Evolutionary conservation across 2,888 invertebrate genomes (phyloP).

Genomic region (Tinea semifulvella): DNA sequence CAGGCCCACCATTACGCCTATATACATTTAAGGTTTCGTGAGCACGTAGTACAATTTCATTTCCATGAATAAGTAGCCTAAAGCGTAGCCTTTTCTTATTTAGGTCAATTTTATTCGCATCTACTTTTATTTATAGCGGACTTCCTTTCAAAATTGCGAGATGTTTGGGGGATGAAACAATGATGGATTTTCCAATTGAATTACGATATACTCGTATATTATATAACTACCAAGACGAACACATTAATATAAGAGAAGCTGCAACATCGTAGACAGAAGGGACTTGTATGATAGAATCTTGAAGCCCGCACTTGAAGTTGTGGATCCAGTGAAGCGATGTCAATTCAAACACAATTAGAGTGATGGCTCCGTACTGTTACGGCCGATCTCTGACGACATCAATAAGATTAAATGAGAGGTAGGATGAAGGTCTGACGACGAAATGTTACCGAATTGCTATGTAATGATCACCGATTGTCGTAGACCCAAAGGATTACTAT

Average conservation of each 20-base stretch:
- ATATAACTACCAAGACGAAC: no score
- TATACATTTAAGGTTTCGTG: conserved; percentile 13
- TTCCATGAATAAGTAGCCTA: conserved; percentile 17
- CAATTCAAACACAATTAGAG: conserved; percentile 1
- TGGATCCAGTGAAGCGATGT: conserved; percentile 1
- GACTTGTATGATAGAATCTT: no score
- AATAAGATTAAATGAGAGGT: conserved; percentile 8
- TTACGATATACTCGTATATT: no score
- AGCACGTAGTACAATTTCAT: conserved; percentile 19
- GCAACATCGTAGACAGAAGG: no score
- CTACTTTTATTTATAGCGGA: conserved; percentile 5
- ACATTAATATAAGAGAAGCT: no score
- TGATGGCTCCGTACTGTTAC: not conserved
- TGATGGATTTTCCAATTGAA: not conserved
- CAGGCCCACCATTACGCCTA: conserved; percentile 15
- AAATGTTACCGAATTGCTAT: conserved; percentile 3
- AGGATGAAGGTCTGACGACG: not conserved
- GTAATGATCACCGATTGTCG: no score
- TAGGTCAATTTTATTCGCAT: conserved; percentile 12
- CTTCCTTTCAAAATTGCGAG: conserved; percentile 1
- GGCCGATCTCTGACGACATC: conserved; percentile 3
- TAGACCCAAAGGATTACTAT: no score
- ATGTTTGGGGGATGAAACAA: not conserved
- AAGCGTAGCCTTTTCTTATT: conserved; percentile 11
- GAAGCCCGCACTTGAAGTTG: conserved; percentile 2